Evolutionary conservation across 2,113 vertebrate species (phyloP).

Genomic region (Otus sunia): DNA sequence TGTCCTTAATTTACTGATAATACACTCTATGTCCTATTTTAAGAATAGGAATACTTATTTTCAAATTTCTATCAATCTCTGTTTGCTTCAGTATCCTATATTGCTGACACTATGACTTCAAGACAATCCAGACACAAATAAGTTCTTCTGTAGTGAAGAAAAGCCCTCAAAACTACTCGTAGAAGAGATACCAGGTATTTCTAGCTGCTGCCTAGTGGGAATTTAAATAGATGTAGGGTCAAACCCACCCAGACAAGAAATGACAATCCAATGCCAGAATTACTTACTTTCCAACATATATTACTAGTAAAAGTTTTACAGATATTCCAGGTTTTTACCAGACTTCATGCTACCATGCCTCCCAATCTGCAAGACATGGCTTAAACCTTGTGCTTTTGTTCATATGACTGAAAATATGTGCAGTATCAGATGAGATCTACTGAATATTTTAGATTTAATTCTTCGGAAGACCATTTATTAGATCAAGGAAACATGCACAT

Average conservation of each 20-base stretch:
- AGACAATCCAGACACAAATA: background rate
- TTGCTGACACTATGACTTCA: background rate
- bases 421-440: background rate
- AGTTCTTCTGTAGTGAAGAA: background rate
- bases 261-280: background rate
- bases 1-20: too few relatives aligned
- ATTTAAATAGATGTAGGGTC: background rate
- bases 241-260: background rate
- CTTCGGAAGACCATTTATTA: background rate
- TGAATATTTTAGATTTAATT: background rate
- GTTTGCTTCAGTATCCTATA: background rate
- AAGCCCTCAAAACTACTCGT: background rate
- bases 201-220: background rate
- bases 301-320: background rate
- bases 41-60: background rate
- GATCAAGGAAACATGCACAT: background rate
- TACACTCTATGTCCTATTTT: background rate
- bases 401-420: background rate
- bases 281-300: background rate
- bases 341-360: background rate
- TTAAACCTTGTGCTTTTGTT: background rate
- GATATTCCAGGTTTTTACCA: background rate
- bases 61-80: background rate
- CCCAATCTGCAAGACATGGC: background rate
- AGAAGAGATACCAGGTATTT: background rate